Base-by-base conservation (phyloP, 2,113 vertebrate species). In the Corythoichthys intestinalis region DNA sequence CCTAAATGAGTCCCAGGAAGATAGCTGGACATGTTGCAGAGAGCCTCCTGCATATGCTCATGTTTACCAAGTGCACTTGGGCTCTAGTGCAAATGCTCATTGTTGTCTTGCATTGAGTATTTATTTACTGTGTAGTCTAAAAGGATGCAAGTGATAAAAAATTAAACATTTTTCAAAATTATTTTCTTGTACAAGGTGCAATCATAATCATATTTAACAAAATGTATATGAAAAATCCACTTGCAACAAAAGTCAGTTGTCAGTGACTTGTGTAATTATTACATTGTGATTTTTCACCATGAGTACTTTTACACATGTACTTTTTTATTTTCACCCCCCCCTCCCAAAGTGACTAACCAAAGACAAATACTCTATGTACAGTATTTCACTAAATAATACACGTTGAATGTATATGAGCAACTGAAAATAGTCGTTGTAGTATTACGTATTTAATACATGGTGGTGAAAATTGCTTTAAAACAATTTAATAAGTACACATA, bases 11-110 rank as follows among this genome's bases (percentile, higher is more conserved):
- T 50, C 10, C 13, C 48, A 50, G 7, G 17, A 56, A 34, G 53
- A 56, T 56, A 56, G 53, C 20, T 53, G 50, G n/a, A 53, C 50
- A 79, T 77, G 79, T 78, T 81, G 76, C 72, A 28, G 20, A 83
- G 77, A 72, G 72, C 50, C 63, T 74, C 67, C 64, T 57, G 39
- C 70, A 1, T 64, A 72, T 60, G 28, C 20, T n/a, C 44, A 54
- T 67, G 37, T 54, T 50, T 3, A 64, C 0, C 3, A 37, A 15
- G 35, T 44, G 53, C 53, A 56, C 28, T 10, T 44, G 39, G 20
- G 10, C 4, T 61, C 38, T 44, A 28, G 8, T 56, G 28, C n/a
- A 54, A 54, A n/a, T 54, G 2, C 9, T 14, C 59, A 50, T 60
- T 64, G 35, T 7, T 28, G 17, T 64, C 6, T 37, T 38, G 15